These are phyloP conservation scores for Anguilla marmorata DNA, from an alignment of 2,797 vertebrate species.

Conservation along the genomic window DNA sequence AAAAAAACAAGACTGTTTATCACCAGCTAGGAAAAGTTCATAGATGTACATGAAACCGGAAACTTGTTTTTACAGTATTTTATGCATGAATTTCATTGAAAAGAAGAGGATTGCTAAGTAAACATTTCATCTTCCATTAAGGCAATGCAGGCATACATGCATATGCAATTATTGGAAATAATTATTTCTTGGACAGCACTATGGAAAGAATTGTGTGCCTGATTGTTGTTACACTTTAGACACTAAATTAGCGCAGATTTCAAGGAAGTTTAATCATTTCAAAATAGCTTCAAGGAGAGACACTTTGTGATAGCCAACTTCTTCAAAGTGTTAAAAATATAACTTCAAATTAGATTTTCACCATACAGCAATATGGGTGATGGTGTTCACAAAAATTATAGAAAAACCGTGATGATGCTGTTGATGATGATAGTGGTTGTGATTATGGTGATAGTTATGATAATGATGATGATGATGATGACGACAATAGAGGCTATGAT, in stretches of 20 bases:
- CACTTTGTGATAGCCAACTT: background rate
- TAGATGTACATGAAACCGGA: conserved; percentile 46
- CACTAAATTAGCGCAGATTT: background rate
- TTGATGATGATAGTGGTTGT: background rate
- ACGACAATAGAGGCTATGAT: background rate
- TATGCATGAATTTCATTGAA: conserved; percentile 24
- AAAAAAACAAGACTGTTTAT: conserved; percentile 71
- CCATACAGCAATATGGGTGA: background rate
- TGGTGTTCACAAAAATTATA: background rate
- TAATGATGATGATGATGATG: background rate
- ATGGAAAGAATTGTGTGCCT: background rate
- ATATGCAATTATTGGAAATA: background rate
- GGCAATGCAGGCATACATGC: background rate
- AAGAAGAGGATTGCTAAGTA: conserved; percentile 42
- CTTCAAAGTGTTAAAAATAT: background rate
- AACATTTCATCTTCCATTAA: conserved; percentile 18
- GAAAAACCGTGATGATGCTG: background rate
- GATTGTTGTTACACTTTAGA: conserved; percentile 1
- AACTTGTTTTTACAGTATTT: conserved; percentile 35
- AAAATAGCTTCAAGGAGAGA: background rate
- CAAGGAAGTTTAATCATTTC: conserved; percentile 22
- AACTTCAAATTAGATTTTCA: background rate
- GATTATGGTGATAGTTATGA: background rate
- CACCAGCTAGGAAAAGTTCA: conserved; percentile 52
- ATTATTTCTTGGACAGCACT: conserved; percentile 27